phyloP scores from a whole-genome alignment of 2,888 invertebrate genomes.

The Gymnoscelis rufifasciata region DNA sequence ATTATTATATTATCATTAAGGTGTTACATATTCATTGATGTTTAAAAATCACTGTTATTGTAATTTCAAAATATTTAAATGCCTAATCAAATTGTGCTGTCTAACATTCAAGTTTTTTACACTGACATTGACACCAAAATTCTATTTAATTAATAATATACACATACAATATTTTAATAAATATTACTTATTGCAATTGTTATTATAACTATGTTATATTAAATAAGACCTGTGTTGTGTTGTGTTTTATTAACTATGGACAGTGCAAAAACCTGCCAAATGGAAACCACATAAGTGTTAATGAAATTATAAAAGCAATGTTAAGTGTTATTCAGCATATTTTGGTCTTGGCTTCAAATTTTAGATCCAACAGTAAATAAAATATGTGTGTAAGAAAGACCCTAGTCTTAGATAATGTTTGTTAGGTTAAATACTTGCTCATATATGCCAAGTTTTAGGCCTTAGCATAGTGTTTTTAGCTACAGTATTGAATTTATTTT shows the following conservation, averaged over 20 bases:
- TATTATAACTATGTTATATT: too few species aligned
- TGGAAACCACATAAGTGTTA: too few species aligned
- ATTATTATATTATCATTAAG: slow-evolving; percentile 16
- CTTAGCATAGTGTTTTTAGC: slow-evolving; percentile 25
- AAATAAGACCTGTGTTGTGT: too few species aligned
- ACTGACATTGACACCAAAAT: too few species aligned
- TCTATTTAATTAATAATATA: too few species aligned
- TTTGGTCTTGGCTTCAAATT: slow-evolving; percentile 3
- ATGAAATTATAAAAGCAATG: too few species aligned
- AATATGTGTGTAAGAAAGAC: slow-evolving; percentile 57
- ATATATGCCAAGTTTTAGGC: slow-evolving; percentile 43
- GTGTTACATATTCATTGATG: slow-evolving; percentile 33
- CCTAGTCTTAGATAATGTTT: slow-evolving; percentile 71
- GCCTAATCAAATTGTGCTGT: slow-evolving; percentile 2
- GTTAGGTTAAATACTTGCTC: slow-evolving; percentile 61
- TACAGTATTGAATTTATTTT: slow-evolving; percentile 23
- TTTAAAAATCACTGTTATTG: slow-evolving; percentile 46
- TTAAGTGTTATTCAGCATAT: too few species aligned
- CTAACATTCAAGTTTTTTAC: neutral
- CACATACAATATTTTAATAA: too few species aligned
- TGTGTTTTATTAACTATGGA: too few species aligned
- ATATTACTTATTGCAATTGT: too few species aligned
- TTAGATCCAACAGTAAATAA: slow-evolving; percentile 38
- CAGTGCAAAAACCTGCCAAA: too few species aligned
- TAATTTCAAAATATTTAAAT: slow-evolving; percentile 36